Evolutionary conservation across 2,888 invertebrate species (phyloP).

Genomic region (Saturnia japonica): DNA sequence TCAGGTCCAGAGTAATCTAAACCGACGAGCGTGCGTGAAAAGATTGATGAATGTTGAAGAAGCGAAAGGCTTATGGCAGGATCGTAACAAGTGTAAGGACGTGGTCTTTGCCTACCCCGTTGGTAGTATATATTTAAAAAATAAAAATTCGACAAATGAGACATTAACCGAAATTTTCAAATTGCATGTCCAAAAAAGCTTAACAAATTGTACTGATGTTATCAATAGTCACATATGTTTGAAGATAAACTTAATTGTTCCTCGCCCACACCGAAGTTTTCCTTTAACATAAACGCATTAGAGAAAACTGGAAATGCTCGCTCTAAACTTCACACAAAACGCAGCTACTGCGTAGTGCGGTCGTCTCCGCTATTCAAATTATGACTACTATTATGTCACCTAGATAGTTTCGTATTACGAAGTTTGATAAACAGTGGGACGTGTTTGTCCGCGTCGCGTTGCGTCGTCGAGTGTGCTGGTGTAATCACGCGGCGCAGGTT

Average conservation of each 20-base stretch:
- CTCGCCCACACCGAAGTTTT: not conserved
- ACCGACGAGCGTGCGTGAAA: too few species aligned
- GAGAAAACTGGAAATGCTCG: conserved; percentile 12
- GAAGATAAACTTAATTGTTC: conserved; percentile 12
- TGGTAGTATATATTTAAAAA: too few species aligned
- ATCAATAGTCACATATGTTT: conserved; percentile 8
- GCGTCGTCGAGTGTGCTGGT: conserved; percentile 24
- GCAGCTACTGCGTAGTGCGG: conserved; percentile 59
- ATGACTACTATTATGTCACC: conserved; percentile 47
- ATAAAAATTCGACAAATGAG: too few species aligned
- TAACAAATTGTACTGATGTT: not conserved
- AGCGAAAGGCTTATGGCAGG: too few species aligned
- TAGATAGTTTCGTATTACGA: conserved; percentile 35
- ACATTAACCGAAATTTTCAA: not conserved
- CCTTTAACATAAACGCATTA: conserved; percentile 11
- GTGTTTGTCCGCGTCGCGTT: conserved; percentile 29
- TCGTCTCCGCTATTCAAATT: conserved; percentile 48
- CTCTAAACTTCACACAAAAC: conserved; percentile 59
- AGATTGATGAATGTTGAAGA: too few species aligned
- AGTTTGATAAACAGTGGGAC: conserved; percentile 40
- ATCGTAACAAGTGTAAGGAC: too few species aligned
- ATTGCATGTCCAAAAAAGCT: not conserved
- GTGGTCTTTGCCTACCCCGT: too few species aligned
- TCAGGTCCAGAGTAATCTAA: too few species aligned
- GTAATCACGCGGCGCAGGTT: not conserved